Conservation (phyloP, 2,797 vertebrate species). For the Ctenochaetus hawaiiensis region DNA sequence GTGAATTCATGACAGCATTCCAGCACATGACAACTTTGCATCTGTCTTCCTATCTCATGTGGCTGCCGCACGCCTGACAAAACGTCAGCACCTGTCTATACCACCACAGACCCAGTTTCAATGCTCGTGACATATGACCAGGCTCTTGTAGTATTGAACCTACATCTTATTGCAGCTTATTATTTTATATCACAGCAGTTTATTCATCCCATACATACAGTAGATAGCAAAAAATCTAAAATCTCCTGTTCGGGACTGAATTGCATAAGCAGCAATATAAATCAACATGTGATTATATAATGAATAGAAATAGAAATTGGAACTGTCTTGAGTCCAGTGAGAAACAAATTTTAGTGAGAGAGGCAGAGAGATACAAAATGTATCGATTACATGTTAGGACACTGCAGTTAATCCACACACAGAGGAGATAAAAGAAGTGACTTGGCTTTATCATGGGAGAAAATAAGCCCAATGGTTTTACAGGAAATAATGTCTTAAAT, state of each 20-base stretch:
- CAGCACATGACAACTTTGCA: conserved; percentile 32
- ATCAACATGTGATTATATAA: conserved; percentile 40
- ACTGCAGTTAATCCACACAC: not conserved
- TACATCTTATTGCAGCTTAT: not conserved
- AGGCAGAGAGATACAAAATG: not conserved
- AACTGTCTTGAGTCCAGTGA: conserved; percentile 15
- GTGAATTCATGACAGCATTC: conserved; percentile 34
- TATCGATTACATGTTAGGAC: not conserved
- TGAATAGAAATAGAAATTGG: conserved; percentile 25
- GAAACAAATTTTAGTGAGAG: conserved; percentile 27
- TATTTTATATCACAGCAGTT: conserved; percentile 14
- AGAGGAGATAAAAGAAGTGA: not conserved
- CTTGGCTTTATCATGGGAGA: not conserved
- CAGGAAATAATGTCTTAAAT: not conserved
- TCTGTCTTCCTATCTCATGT: conserved; percentile 34
- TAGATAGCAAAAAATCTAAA: not conserved
- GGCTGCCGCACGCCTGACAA: conserved; percentile 16
- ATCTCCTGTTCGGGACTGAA: not conserved
- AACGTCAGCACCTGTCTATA: conserved; percentile 26
- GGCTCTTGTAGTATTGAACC: not conserved
- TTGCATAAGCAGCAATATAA: conserved; percentile 35
- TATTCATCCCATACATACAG: not conserved
- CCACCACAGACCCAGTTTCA: conserved; percentile 46
- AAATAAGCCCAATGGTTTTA: not conserved
- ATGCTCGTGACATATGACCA: conserved; percentile 29